phyloP scores from a whole-genome alignment of 2,888 invertebrate species.

The Lordiphosa andalusiaca region DNA sequence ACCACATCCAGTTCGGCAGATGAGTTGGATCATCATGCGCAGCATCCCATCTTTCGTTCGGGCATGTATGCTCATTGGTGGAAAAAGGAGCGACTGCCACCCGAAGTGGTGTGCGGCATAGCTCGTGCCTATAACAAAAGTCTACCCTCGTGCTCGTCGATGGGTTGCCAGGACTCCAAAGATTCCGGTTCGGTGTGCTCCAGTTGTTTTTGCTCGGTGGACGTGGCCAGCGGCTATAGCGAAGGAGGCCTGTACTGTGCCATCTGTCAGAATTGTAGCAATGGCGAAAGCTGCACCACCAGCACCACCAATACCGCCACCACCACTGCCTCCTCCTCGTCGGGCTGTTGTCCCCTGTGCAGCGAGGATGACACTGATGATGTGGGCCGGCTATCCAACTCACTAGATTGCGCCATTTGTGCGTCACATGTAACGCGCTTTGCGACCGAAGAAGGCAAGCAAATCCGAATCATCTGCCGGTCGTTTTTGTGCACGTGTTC shows the following conservation, averaged over 20 bases:
- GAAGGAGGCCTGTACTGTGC: slow-evolving; percentile 76
- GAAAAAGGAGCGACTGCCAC: slow-evolving; percentile 92
- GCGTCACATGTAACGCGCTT: slow-evolving; percentile 44
- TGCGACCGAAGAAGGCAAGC: slow-evolving; percentile 76
- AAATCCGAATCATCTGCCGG: slow-evolving; percentile 56
- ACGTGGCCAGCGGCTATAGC: slow-evolving; percentile 67
- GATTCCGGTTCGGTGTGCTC: slow-evolving; percentile 69
- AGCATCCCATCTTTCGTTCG: slow-evolving; percentile 84
- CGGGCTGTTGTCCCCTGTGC: slow-evolving; percentile 68
- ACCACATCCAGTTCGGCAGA: slow-evolving; percentile 51
- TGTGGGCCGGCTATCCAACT: slow-evolving; percentile 44
- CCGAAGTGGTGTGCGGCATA: slow-evolving; percentile 83
- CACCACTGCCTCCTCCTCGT: slow-evolving; percentile 52
- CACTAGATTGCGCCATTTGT: slow-evolving; percentile 74
- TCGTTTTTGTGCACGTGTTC: slow-evolving; percentile 66
- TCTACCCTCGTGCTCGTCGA: slow-evolving; percentile 75
- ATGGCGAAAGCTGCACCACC: slow-evolving; percentile 42
- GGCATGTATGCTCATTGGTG: slow-evolving; percentile 96
- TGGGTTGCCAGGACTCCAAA: slow-evolving; percentile 63
- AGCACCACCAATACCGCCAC: slow-evolving; percentile 66
- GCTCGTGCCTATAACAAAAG: slow-evolving; percentile 81
- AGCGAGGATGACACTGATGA: slow-evolving; percentile 40
- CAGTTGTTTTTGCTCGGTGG: slow-evolving; percentile 71
- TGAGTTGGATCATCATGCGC: slow-evolving; percentile 25
- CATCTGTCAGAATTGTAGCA: slow-evolving; percentile 73